Evolutionary conservation across 2,797 vertebrate species (phyloP).

Genomic region (Coccyzus lansbergi): DNA sequence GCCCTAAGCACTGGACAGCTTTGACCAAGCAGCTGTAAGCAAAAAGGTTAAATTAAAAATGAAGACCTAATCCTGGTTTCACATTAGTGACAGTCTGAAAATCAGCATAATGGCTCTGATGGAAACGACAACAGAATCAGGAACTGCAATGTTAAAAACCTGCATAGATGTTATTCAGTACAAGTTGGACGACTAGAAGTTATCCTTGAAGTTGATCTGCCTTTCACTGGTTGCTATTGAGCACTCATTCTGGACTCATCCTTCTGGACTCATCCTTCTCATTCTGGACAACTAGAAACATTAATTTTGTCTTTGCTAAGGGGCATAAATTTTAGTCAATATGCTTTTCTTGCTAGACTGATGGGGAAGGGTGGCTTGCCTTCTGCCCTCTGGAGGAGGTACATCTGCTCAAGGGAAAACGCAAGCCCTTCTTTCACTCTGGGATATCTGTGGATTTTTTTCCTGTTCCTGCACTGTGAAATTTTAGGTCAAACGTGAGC

Average conservation of each 20-base stretch:
- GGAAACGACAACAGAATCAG: neutral
- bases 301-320: neutral
- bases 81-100: neutral
- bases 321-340: neutral
- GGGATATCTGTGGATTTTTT: neutral
- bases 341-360: neutral
- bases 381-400: neutral
- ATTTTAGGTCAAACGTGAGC: neutral
- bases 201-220: neutral
- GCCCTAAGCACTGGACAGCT: neutral
- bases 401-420: accelerated
- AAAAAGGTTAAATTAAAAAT: neutral
- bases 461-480: neutral
- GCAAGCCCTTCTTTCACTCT: neutral
- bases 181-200: neutral
- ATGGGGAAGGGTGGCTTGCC: neutral
- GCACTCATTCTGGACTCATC: too few species aligned
- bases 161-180: accelerated
- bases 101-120: neutral
- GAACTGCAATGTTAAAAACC: accelerated
- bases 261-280: too few species aligned
- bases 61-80: neutral
- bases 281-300: neutral
- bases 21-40: neutral
- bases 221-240: neutral